Evolutionary conservation across 2,888 invertebrate genomes (phyloP).

Genomic region (Eristalis tenax): DNA sequence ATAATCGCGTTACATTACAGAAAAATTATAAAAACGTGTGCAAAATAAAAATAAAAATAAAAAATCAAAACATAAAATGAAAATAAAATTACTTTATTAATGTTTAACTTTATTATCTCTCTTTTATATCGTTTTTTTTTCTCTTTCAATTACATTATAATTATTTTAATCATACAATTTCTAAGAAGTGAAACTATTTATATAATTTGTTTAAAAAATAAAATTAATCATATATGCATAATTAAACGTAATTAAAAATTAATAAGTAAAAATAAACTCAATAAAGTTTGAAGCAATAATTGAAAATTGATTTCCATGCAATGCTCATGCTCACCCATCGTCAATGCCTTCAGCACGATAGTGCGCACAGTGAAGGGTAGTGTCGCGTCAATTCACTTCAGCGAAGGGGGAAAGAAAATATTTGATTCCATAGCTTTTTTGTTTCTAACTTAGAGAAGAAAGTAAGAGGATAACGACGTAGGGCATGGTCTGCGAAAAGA

Average conservation of each 20-base stretch:
- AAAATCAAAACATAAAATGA: constrained; percentile 6
- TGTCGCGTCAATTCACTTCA: not conserved
- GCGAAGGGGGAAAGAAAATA: not conserved
- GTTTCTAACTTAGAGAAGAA: not conserved
- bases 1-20: not conserved
- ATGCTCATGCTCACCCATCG: constrained; percentile 42
- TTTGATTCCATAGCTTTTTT: not conserved
- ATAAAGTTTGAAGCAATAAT: constrained; percentile 74
- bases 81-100: constrained; percentile 66
- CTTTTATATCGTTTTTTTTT: constrained; percentile 8
- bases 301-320: constrained; percentile 21
- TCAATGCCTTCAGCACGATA: not conserved
- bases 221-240: constrained; percentile 42
- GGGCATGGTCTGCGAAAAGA: not conserved
- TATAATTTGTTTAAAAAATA: constrained; percentile 66
- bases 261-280: constrained; percentile 73
- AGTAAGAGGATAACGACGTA: not conserved
- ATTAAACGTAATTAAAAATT: constrained; percentile 62
- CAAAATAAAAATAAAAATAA: constrained; percentile 24
- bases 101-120: constrained; percentile 36
- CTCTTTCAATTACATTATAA: constrained; percentile 61
- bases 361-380: not conserved
- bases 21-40: not conserved
- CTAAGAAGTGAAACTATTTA: constrained; percentile 70
- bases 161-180: constrained; percentile 62